Evolutionary conservation across 2,113 vertebrate genomes (phyloP).

Genomic region (Rhinogobius similis): DNA sequence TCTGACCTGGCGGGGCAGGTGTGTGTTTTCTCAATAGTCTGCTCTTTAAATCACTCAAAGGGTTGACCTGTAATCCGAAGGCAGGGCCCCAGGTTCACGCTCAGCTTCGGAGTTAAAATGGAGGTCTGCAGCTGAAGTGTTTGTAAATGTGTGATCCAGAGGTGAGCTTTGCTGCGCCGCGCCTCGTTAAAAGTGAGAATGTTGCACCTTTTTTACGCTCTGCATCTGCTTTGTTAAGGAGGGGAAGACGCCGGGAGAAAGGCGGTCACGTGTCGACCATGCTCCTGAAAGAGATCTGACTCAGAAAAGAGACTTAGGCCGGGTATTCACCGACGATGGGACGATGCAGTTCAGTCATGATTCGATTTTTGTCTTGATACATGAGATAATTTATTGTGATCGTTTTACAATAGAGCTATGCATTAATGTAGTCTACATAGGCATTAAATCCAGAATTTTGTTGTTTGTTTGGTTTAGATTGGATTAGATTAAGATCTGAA

Average conservation of each 20-base stretch:
- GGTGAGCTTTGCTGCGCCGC: neutral
- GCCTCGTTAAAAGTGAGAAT: neutral
- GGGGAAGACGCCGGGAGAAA: neutral
- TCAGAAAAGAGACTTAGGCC: too few species aligned
- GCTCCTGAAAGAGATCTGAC: too few species aligned
- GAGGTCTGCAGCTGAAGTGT: neutral
- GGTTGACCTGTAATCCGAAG: neutral
- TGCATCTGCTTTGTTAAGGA: neutral
- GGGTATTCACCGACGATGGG: too few species aligned
- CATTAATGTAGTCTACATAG: too few species aligned
- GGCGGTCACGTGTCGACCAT: too few species aligned
- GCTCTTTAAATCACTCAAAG: neutral
- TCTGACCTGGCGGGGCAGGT: conserved; percentile 16
- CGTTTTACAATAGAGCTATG: too few species aligned
- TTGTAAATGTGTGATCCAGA: neutral
- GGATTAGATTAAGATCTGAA: too few species aligned
- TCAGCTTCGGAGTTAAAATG: neutral
- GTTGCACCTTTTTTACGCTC: neutral
- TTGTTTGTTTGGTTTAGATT: too few species aligned
- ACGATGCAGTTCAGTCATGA: too few species aligned
- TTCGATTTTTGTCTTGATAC: too few species aligned
- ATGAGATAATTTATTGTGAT: too few species aligned
- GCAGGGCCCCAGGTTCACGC: neutral
- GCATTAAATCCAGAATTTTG: too few species aligned
- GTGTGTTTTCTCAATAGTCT: neutral